Conservation (phyloP, 2,888 invertebrate species). For the Coelopa pilipes region DNA sequence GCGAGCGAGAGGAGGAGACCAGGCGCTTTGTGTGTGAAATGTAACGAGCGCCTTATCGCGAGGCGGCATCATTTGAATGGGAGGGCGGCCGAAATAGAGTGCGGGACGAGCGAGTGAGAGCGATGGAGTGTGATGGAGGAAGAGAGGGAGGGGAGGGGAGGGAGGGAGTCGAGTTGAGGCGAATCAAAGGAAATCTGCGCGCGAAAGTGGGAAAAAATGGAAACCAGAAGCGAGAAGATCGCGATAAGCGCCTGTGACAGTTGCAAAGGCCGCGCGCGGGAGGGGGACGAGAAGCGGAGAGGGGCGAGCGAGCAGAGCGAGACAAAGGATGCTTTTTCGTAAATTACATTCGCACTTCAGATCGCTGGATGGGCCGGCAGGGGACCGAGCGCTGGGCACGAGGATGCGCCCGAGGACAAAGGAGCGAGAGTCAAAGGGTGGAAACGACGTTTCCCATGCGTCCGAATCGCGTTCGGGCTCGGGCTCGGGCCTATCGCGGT, state of each 20-base stretch:
- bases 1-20: too few species aligned
- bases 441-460: too few species aligned
- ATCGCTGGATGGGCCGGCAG: neutral
- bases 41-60: neutral
- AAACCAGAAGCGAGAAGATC: slow-evolving; percentile 35
- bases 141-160: too few species aligned
- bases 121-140: too few species aligned
- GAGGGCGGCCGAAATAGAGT: neutral
- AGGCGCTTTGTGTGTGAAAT: neutral
- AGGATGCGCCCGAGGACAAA: too few species aligned
- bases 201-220: neutral
- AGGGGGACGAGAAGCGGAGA: slow-evolving; percentile 2
- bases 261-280: slow-evolving; percentile 20
- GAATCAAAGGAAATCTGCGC: too few species aligned
- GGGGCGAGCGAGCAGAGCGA: neutral
- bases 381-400: too few species aligned
- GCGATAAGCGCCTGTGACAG: slow-evolving; percentile 31
- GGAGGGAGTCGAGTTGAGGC: too few species aligned
- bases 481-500: neutral
- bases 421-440: too few species aligned
- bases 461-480: neutral
- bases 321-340: slow-evolving; percentile 41
- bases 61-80: slow-evolving; percentile 9
- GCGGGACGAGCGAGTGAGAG: neutral
- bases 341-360: slow-evolving; percentile 46